A percentile compares a stretch with the other conserved stretches of the same genome.
Evolutionary conservation across 1,140 invertebrate genomes (phyloP).

Genomic region (Drosophila bocki): DNA sequence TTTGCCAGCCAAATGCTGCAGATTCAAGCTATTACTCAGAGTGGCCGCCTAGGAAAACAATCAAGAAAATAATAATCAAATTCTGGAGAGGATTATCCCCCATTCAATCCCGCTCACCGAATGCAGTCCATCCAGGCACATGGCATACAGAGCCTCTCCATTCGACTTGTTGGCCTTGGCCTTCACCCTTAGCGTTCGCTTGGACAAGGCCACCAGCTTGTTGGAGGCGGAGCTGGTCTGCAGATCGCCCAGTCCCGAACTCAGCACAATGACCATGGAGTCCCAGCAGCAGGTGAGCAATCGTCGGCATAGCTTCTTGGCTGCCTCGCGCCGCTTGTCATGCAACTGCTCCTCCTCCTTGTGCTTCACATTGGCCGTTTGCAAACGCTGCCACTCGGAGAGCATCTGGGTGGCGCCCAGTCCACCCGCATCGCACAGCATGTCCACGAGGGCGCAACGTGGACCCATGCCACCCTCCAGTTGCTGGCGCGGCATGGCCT

Average conservation of each 20-base stretch:
- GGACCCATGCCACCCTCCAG: constrained; percentile 55
- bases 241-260: constrained; percentile 90
- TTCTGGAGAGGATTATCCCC: too few species aligned
- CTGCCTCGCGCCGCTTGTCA: constrained; percentile 87
- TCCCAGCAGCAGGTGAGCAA: constrained; percentile 96
- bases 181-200: constrained; percentile 86
- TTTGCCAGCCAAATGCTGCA: constrained; percentile 89
- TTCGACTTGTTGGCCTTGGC: constrained; percentile 87
- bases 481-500: constrained; percentile 80
- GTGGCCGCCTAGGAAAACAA: constrained; percentile 87
- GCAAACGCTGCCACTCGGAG: constrained; percentile 93
- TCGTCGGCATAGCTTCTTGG: constrained; percentile 88
- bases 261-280: constrained; percentile 94
- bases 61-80: neutral
- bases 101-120: constrained; percentile 87
- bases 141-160: constrained; percentile 91
- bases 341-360: constrained; percentile 87
- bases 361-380: constrained; percentile 89
- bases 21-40: constrained; percentile 90
- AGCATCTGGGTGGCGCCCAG: constrained; percentile 92
- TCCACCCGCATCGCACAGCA: constrained; percentile 91
- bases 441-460: constrained; percentile 80
- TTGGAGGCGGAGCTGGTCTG: constrained; percentile 85
- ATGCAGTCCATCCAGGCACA: constrained; percentile 94
- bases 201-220: constrained; percentile 86